Conservation (phyloP, 2,797 vertebrate genomes). For the Sebastes kiyomatsui region DNA sequence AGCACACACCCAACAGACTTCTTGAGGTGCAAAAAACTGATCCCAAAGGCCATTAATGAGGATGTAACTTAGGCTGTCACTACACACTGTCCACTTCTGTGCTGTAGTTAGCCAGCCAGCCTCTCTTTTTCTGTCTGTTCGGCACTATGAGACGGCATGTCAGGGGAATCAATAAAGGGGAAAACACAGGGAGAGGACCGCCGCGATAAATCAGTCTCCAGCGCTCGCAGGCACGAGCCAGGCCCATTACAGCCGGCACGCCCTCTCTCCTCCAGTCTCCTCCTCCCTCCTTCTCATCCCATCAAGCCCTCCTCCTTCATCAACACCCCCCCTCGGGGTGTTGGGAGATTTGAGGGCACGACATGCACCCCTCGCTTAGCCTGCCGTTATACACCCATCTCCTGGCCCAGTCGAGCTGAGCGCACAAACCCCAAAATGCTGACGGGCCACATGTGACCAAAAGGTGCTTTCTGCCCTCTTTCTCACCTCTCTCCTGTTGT, state of each 20-base stretch:
- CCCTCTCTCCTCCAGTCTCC: slow-evolving; percentile 39
- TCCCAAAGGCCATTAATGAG: slow-evolving; percentile 44
- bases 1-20: neutral
- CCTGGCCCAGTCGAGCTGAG: slow-evolving; percentile 33
- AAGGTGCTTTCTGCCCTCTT: slow-evolving; percentile 47
- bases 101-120: slow-evolving; percentile 57
- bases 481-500: neutral
- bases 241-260: slow-evolving; percentile 65
- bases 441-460: slow-evolving; percentile 37
- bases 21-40: slow-evolving; percentile 16
- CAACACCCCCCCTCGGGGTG: slow-evolving; percentile 2
- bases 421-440: slow-evolving; percentile 41
- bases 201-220: slow-evolving; percentile 71
- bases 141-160: slow-evolving; percentile 72
- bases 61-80: slow-evolving; percentile 52
- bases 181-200: slow-evolving; percentile 72
- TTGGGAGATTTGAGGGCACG: slow-evolving; percentile 38
- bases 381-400: slow-evolving; percentile 43
- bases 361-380: slow-evolving; percentile 45
- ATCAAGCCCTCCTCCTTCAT: slow-evolving; percentile 17
- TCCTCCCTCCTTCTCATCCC: slow-evolving; percentile 22
- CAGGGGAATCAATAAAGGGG: slow-evolving; percentile 72
- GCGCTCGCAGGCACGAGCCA: slow-evolving; percentile 51
- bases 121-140: slow-evolving; percentile 68
- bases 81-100: slow-evolving; percentile 54